phyloP scores from a whole-genome alignment of 2,113 vertebrate species.

The Alexandromys fortis region DNA sequence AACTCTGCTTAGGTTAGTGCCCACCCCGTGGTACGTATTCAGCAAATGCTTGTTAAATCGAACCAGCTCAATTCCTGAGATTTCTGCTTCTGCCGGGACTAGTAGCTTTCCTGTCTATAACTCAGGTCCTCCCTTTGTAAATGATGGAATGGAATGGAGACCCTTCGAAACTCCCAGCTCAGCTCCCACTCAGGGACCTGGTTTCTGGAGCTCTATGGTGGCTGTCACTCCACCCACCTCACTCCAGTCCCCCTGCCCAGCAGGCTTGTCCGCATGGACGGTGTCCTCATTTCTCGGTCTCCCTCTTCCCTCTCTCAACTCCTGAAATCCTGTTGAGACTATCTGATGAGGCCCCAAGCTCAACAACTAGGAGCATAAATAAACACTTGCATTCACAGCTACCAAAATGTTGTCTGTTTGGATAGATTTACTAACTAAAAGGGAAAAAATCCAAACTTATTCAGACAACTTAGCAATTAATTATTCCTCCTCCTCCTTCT shows the following conservation, averaged over 20 bases:
- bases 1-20: not conserved
- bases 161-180: not conserved
- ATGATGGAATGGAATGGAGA: not conserved
- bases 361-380: not conserved
- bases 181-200: not conserved
- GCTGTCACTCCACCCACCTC: not conserved
- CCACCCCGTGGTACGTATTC: not conserved
- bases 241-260: not conserved
- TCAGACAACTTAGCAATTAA: not conserved
- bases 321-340: not conserved
- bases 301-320: not conserved
- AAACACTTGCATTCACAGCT: not conserved
- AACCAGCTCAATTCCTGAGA: not conserved
- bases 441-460: not conserved
- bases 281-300: not conserved
- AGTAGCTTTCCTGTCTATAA: not conserved
- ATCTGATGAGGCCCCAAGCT: not conserved
- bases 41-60: not conserved
- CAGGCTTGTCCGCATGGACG: not conserved
- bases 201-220: not conserved
- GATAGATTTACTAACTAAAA: conserved; percentile 12
- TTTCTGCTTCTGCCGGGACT: not conserved
- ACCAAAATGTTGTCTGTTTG: not conserved
- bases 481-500: not conserved
- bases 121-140: not conserved